Base-by-base conservation (phyloP, 2,797 vertebrate species). In the Enoplosus armatus region DNA sequence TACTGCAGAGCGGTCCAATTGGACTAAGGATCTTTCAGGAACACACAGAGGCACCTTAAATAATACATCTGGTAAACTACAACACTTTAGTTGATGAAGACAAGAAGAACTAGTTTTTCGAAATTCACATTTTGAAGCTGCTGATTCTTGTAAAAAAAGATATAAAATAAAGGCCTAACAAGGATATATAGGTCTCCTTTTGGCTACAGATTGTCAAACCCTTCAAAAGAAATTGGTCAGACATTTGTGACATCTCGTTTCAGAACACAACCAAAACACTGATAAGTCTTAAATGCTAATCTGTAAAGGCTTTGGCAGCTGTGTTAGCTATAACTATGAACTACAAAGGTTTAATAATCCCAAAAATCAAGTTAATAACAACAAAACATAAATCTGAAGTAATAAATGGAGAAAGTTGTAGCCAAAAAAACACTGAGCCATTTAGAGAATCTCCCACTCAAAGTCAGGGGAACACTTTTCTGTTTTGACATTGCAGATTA, bases 41-140 rank as follows among this genome's bases (percentile, higher is more conserved):
- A 80, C 67, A 75, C 43, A 45, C 26, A 33, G 20, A 69, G 35
- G 54, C 58, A 54, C 67, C 45, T 55, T 63, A 79, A 60, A 47
- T 12, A 60, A 47, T 12, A 9, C 65, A 75, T 51, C 58, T 68
- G 70, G 73, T 66, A 59, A 87, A 84, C 81, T 45, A 83, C 54
- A 58, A 80, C 73, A 80, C 64, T 66, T 62, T 33, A n/a, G n/a
- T n/a, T 54, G 37, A 76, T 53, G 37, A 56, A 50, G 37, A 69
- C 8, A 3, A 26, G 51, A 35, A 48, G 0, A 24, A 31, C 15
- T 33, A 39, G 20, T 77, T 56, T 11, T 20, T 82, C 75, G 47
- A 14, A 71, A 58, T 84, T 91, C 84, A 93, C 83, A 89, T 84
- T 83, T 79, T 78, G 33, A 75, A 79, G 55, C 53, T 56, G 51